Evolutionary conservation across 2,113 vertebrate species (phyloP).

Genomic region (Philantomba maxwellii): DNA sequence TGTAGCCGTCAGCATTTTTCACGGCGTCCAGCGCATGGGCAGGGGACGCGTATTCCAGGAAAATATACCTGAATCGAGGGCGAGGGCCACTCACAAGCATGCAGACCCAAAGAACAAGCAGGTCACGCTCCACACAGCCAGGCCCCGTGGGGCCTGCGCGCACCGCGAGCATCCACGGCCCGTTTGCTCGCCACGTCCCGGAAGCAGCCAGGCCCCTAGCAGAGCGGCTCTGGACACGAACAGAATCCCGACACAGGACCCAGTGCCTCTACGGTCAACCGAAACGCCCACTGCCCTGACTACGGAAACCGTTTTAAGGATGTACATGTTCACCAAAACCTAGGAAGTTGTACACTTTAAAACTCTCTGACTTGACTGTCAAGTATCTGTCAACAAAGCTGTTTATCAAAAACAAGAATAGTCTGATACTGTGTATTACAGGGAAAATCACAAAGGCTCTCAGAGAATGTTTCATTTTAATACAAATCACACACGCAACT

Average conservation of each 20-base stretch:
- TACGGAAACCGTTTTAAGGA: accelerated
- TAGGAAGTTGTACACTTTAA: accelerated
- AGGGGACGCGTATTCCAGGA: slow-evolving; percentile 94
- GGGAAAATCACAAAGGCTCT: not conserved
- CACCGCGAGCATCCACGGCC: accelerated
- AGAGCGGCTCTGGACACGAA: not conserved
- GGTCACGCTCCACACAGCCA: accelerated
- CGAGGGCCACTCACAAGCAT: accelerated
- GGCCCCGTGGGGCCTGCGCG: accelerated
- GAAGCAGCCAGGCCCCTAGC: not conserved
- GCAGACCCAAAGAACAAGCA: accelerated
- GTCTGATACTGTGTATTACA: not conserved
- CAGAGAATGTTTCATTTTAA: not conserved
- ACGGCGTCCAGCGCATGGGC: slow-evolving; percentile 92
- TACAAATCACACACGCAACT: not conserved
- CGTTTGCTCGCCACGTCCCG: accelerated
- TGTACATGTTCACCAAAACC: accelerated
- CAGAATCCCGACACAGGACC: not conserved
- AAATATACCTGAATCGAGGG: slow-evolving; percentile 87
- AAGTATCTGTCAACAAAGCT: not conserved
- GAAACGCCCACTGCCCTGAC: accelerated
- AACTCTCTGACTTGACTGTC: not conserved
- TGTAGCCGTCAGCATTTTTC: slow-evolving; percentile 97
- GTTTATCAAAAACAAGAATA: not conserved
- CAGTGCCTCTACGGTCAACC: too few relatives aligned